Percentiles rank a stretch among this genome's conserved stretches.
phyloP scores from a whole-genome alignment of 2,113 vertebrate genomes.

The Platichthys stellatus region DNA sequence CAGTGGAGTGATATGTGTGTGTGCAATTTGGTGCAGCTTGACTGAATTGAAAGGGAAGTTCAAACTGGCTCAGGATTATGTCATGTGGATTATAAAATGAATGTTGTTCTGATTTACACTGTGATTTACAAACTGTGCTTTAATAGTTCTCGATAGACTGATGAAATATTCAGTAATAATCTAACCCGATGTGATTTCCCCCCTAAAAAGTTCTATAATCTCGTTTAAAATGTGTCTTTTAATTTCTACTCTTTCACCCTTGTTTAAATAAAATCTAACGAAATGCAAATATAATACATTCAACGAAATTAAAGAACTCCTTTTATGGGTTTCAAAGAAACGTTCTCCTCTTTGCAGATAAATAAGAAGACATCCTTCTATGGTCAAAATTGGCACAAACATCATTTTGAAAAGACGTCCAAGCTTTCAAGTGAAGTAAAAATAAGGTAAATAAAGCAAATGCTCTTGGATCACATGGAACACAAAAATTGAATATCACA shows the following conservation, averaged over 20 bases:
- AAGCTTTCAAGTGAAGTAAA: too few relatives aligned
- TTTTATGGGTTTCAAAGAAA: too few relatives aligned
- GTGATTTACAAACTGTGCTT: background rate
- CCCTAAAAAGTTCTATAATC: background rate
- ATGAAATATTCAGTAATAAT: background rate
- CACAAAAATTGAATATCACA: too few relatives aligned
- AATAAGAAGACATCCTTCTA: background rate
- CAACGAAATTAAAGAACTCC: too few relatives aligned
- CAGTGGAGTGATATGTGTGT: too few relatives aligned
- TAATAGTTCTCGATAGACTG: too few relatives aligned
- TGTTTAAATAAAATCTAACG: background rate
- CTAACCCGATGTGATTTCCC: background rate
- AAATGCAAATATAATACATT: background rate
- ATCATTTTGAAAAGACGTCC: too few relatives aligned
- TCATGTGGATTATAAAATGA: background rate
- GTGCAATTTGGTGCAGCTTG: too few relatives aligned
- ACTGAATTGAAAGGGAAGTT: too few relatives aligned
- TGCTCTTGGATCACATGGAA: too few relatives aligned
- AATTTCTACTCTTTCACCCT: background rate
- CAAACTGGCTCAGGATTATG: background rate
- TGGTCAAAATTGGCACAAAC: too few relatives aligned
- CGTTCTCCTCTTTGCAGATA: background rate
- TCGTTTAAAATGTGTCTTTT: background rate
- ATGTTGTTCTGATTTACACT: background rate
- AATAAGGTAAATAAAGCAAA: too few relatives aligned